Base-by-base conservation (phyloP, 1,140 invertebrate genomes). In the Trypoxylus dichotomus region DNA sequence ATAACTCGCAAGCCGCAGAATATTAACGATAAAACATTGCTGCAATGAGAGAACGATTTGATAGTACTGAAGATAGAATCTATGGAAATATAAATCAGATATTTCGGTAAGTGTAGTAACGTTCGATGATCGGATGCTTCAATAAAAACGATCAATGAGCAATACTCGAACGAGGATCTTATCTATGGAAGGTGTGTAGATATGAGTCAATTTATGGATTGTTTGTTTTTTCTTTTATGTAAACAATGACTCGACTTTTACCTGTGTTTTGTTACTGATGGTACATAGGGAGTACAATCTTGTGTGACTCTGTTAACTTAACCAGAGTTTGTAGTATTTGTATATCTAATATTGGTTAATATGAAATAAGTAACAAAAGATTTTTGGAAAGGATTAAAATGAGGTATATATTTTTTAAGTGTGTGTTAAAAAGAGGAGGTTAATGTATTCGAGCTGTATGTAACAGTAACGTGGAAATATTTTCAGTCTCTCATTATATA, bases 1-100 rank as follows among this genome's bases (percentile, higher is more conserved):
- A 43, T 43, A 43, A 43, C 15, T 43, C 42, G 42, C 42, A 43
- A 11, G 15, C 42, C n/a, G n/a, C 58, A 21, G 1, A 24, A 68
- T 68, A 68, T 29, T 68, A 27, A 68, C 60, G 60, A 68, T 68
- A 29, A 63, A 29, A 68, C 60, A 25, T 54, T 54, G 5, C 60
- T 7, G 60, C 60, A 29, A 27, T 24, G 15, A 6, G 15, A 19
- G 47, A n/a, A 54, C n/a, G 47, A 19, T 54, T 19, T 15, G 19
- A 54, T 19, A 68, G 60, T 27, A 27, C 24, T 15, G 58, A 21
- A 68, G 21, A 68, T 37, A 37, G 32, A 37, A 8, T 8, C 32
- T 37, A 27, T 68, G 24, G 13, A 60, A n/a, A 19, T 60, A 60
- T 60, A 60, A 60, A 60, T 60, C 58, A 60, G 58, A 60, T 60